phyloP scores from a whole-genome alignment of 2,888 invertebrate species.

The Phortica okadai region DNA sequence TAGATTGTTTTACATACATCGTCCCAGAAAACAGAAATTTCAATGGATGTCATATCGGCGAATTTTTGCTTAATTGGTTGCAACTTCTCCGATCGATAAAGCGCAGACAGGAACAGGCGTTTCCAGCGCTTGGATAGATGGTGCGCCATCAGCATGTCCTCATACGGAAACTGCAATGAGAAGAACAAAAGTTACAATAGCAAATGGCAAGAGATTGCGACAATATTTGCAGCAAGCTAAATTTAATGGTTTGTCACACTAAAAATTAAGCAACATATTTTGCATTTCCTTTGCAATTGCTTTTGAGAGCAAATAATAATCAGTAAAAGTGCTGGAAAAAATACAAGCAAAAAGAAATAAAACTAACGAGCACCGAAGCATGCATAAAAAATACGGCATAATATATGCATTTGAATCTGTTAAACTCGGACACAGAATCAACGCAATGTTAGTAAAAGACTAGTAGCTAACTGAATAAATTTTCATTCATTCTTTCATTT shows the following conservation, averaged over 20 bases:
- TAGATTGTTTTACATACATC: conserved; percentile 67
- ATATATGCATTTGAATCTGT: neutral
- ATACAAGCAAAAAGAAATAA: neutral
- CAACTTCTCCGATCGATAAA: conserved; percentile 83
- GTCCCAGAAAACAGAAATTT: conserved; percentile 79
- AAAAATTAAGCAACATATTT: conserved; percentile 53
- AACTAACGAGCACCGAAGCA: conserved; percentile 57
- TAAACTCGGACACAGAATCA: conserved; percentile 8
- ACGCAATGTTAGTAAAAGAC: conserved; percentile 42
- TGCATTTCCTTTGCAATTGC: conserved; percentile 58
- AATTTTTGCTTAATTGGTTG: conserved; percentile 92
- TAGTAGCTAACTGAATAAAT: conserved; percentile 55
- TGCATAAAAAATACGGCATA: neutral
- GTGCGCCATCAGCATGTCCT: conserved; percentile 77
- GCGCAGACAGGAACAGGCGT: conserved; percentile 81
- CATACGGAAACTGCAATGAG: conserved; percentile 72
- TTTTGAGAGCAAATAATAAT: conserved; percentile 68
- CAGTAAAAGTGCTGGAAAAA: conserved; percentile 59
- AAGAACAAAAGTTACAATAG: neutral
- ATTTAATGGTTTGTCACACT: conserved; percentile 39
- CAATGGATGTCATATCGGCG: conserved; percentile 85
- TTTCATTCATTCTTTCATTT: conserved; percentile 51
- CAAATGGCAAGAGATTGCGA: neutral
- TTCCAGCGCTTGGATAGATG: conserved; percentile 84
- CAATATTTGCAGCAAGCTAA: neutral